phyloP scores from a whole-genome alignment of 2,113 vertebrate species.

The Ciconia maguari region DNA sequence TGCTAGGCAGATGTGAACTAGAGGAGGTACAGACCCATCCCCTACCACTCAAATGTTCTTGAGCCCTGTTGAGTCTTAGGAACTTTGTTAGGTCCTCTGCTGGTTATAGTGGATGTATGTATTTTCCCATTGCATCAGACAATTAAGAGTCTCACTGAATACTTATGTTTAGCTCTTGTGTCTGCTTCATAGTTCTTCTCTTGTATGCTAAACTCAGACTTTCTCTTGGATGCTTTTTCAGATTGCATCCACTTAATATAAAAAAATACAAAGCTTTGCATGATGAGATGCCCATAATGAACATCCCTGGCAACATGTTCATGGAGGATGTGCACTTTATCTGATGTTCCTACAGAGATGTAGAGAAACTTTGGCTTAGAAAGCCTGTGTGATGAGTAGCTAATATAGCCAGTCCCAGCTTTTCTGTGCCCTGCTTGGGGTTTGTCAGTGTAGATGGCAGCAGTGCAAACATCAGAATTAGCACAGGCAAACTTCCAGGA shows the following conservation, averaged over 20 bases:
- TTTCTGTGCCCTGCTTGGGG: background rate
- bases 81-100: background rate
- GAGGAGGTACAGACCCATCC: background rate
- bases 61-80: fast-evolving
- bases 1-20: background rate
- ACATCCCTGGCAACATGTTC: background rate
- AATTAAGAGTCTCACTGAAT: background rate
- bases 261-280: background rate
- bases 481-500: background rate
- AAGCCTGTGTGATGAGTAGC: background rate
- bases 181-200: background rate
- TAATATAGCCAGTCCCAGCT: background rate
- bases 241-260: background rate
- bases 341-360: background rate
- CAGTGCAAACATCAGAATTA: background rate
- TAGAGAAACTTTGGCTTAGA: background rate
- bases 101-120: background rate
- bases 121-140: background rate
- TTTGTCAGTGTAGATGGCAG: background rate
- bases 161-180: background rate
- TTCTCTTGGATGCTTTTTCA: background rate
- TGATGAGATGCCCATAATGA: background rate
- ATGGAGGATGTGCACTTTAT: background rate
- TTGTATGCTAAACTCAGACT: background rate
- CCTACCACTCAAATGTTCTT: background rate